Percentiles rank a stretch among this genome's conserved stretches.
Conservation (phyloP, 2,113 vertebrate genomes). For the Crocuta crocuta region DNA sequence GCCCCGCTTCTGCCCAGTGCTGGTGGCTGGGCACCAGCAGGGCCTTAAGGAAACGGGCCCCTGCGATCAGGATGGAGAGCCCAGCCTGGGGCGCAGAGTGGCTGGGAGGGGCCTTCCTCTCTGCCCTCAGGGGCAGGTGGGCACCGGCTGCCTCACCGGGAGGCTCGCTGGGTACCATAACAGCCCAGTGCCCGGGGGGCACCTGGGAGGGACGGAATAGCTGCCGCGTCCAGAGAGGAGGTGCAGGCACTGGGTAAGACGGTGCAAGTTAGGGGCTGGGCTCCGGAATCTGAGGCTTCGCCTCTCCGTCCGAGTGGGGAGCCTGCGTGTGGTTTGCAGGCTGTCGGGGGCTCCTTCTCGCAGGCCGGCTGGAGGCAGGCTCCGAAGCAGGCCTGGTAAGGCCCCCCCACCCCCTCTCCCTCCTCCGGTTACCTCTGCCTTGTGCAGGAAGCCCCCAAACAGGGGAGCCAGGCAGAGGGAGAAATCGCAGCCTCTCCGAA, state of each 20-base stretch:
- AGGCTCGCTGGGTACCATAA: background rate
- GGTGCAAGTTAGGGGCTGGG: no score
- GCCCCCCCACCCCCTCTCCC: fast-evolving
- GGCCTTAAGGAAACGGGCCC: background rate
- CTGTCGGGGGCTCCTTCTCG: background rate
- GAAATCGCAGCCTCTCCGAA: background rate
- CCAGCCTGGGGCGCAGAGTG: background rate
- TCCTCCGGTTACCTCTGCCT: background rate
- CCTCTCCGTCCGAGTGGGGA: background rate
- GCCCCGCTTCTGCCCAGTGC: background rate
- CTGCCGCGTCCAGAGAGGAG: background rate
- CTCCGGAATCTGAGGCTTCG: fast-evolving
- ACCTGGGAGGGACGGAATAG: background rate
- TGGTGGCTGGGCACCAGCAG: background rate
- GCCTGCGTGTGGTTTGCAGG: background rate
- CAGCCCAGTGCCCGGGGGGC: background rate
- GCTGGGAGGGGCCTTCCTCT: background rate
- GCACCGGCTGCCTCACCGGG: background rate
- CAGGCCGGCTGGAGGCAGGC: no score
- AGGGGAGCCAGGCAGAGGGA: background rate
- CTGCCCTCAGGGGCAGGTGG: no score
- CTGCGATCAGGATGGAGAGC: no score
- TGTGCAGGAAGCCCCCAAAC: background rate
- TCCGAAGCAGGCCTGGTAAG: background rate
- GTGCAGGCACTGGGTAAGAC: background rate